Conservation (phyloP, 2,888 invertebrate species). For the Hoplodrina ambigua region DNA sequence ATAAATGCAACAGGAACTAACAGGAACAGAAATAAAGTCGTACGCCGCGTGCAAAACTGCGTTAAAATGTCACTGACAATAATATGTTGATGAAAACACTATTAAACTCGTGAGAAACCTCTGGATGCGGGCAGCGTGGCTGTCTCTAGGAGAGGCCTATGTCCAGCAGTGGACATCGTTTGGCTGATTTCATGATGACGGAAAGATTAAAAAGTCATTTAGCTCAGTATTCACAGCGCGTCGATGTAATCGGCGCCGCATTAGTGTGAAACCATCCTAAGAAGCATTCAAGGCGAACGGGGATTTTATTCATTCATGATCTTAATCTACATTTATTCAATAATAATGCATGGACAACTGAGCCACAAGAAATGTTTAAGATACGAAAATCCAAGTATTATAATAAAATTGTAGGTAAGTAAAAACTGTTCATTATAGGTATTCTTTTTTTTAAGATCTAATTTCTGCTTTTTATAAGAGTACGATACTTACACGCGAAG, state of each 20-base stretch:
- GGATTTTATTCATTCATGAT: conserved; percentile 51
- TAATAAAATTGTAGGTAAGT: background rate
- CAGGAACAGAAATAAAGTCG: conserved; percentile 44
- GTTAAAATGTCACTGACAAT: conserved; percentile 24
- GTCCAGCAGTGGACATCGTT: too few relatives aligned
- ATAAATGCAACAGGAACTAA: conserved; percentile 37
- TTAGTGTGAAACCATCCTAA: conserved; percentile 18
- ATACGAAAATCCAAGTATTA: conserved; percentile 34
- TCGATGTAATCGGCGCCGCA: background rate
- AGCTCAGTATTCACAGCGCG: background rate
- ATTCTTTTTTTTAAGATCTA: too few relatives aligned
- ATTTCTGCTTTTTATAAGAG: too few relatives aligned
- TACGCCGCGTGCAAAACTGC: conserved; percentile 15
- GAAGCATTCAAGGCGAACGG: conserved; percentile 57
- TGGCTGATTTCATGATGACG: too few relatives aligned
- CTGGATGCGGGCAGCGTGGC: too few relatives aligned
- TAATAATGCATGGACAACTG: conserved; percentile 29
- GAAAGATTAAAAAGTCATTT: conserved; percentile 15
- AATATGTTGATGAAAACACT: background rate
- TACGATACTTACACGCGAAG: too few relatives aligned
- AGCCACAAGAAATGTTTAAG: conserved; percentile 25
- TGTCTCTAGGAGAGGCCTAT: too few relatives aligned
- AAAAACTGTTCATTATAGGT: too few relatives aligned
- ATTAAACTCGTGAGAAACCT: too few relatives aligned
- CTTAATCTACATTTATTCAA: conserved; percentile 47